These are phyloP conservation scores for Temnothorax unifasciatus DNA, from an alignment of 2,888 invertebrate genomes.

Conservation along the genomic window DNA sequence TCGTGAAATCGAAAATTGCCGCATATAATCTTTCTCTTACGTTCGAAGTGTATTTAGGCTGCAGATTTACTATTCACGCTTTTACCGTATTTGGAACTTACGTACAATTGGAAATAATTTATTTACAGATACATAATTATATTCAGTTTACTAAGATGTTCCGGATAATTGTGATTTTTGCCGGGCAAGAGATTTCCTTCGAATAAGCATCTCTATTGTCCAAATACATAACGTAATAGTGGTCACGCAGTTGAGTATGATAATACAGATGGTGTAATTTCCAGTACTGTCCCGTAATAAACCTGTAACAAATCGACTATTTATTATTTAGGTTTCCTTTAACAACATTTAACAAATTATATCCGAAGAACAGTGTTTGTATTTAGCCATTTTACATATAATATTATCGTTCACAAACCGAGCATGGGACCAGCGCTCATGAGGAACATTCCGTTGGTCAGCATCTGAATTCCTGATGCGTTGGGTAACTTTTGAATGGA, in stretches of 20 bases:
- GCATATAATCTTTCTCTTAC: background rate
- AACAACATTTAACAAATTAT: background rate
- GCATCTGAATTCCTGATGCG: slow-evolving; percentile 91
- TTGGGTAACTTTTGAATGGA: slow-evolving; percentile 90
- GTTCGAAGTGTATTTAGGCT: background rate
- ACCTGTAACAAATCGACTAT: slow-evolving; percentile 86
- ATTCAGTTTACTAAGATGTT: background rate
- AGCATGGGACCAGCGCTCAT: slow-evolving; percentile 89
- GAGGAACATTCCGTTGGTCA: slow-evolving; percentile 89
- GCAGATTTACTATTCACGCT: background rate
- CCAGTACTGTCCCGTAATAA: slow-evolving; percentile 89
- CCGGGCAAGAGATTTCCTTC: slow-evolving; percentile 55
- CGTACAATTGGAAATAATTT: background rate
- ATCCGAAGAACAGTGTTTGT: background rate
- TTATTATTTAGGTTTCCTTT: background rate
- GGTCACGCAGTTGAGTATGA: slow-evolving; percentile 89
- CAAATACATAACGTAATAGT: slow-evolving; percentile 88
- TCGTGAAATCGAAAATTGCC: slow-evolving; percentile 26
- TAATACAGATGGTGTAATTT: slow-evolving; percentile 88
- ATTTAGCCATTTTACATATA: background rate
- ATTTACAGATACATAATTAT: slow-evolving; percentile 36
- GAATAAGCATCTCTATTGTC: slow-evolving; percentile 86
- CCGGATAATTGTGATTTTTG: background rate
- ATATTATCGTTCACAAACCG: slow-evolving; percentile 86
- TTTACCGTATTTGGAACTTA: background rate